These are phyloP conservation scores for Erebia aethiops DNA, from an alignment of 2,888 invertebrate species.

Conservation along the genomic window DNA sequence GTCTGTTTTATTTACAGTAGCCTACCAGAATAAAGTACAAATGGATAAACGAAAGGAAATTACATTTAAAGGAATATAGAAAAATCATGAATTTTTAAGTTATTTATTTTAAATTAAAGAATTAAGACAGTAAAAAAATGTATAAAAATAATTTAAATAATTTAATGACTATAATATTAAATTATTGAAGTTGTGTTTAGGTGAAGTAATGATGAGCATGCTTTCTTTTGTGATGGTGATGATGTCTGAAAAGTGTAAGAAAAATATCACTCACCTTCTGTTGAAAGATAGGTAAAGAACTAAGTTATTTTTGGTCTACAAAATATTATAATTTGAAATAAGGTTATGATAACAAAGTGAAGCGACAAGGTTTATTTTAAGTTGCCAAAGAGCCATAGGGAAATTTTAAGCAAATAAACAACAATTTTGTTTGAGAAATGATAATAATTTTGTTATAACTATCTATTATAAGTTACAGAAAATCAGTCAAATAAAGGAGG, in stretches of 20 bases:
- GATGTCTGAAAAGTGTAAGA: conserved; percentile 71
- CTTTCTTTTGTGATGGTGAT: conserved; percentile 70
- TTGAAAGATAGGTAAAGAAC: background rate
- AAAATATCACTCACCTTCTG: conserved; percentile 57
- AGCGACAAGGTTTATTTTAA: background rate
- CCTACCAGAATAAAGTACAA: background rate
- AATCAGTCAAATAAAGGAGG: background rate
- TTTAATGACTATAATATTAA: background rate
- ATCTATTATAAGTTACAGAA: background rate
- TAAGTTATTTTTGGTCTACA: background rate
- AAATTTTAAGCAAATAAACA: background rate
- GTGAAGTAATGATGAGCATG: conserved; percentile 69
- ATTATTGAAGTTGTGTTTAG: conserved; percentile 46
- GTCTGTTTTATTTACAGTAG: background rate
- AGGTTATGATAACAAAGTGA: background rate
- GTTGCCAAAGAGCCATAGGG: background rate
- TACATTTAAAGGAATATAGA: conserved; percentile 17
- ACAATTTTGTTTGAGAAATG: background rate
- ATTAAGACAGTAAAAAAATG: background rate
- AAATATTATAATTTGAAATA: background rate
- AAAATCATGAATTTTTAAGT: conserved; percentile 30
- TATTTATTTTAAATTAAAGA: conserved; percentile 29
- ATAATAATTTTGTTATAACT: background rate
- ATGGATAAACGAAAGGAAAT: background rate
- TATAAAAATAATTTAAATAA: conserved; percentile 15